Percentiles rank a stretch among this genome's conserved stretches.
Evolutionary conservation across 2,113 vertebrate species (phyloP).

Genomic region (Myotis davidii): DNA sequence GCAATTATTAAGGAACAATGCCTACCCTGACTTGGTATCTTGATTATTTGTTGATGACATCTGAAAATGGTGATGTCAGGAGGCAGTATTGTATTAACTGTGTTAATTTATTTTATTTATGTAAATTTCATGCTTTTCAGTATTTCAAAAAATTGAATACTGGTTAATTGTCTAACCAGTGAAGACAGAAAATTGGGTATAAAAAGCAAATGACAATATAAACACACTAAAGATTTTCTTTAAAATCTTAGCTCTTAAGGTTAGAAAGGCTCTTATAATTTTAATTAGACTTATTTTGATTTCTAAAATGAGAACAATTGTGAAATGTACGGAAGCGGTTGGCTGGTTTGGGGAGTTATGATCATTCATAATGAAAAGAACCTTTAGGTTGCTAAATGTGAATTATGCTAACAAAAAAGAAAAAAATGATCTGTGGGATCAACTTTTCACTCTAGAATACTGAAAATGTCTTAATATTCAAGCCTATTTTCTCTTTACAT

Average conservation of each 20-base stretch:
- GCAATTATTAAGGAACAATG: constrained; percentile 79
- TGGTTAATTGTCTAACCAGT: constrained; percentile 75
- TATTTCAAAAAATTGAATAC: constrained; percentile 71
- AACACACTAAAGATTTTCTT: constrained; percentile 71
- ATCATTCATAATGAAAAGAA: constrained; percentile 45
- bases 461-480: constrained; percentile 12
- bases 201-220: constrained; percentile 71
- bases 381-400: neutral
- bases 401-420: constrained; percentile 46
- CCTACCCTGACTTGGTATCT: constrained; percentile 68
- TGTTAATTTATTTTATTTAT: constrained; percentile 75
- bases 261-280: constrained; percentile 67
- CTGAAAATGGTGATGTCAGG: constrained; percentile 76
- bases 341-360: constrained; percentile 14
- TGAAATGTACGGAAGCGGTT: constrained; percentile 54
- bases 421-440: neutral
- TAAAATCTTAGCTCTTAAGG: constrained; percentile 53
- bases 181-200: constrained; percentile 57
- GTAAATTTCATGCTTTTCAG: constrained; percentile 73
- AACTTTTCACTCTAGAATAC: constrained; percentile 9
- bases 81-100: constrained; percentile 59
- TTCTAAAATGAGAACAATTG: constrained; percentile 65
- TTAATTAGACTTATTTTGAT: constrained; percentile 78
- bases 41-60: constrained; percentile 78
- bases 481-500: neutral